These are phyloP conservation scores for Pycnomerus fuliginosus DNA, from an alignment of 2,888 invertebrate genomes.

Conservation along the genomic window DNA sequence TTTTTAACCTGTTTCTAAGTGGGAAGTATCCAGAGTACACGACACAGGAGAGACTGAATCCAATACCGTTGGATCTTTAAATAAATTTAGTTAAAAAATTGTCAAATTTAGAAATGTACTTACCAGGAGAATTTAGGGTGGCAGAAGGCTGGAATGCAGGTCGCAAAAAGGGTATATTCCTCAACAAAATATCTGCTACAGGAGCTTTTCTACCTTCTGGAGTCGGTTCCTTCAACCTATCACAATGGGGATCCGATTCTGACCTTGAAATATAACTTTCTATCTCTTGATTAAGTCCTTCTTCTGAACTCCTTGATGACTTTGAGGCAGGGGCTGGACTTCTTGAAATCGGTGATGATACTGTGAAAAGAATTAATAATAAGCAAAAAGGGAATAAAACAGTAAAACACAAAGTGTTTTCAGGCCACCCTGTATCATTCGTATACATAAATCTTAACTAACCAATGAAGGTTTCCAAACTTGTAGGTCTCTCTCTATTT, in stretches of 20 bases:
- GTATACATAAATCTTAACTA: too few species aligned
- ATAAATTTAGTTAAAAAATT: conserved; percentile 8
- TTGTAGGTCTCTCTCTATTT: too few species aligned
- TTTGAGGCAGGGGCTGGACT: conserved; percentile 46
- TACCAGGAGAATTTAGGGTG: conserved; percentile 18
- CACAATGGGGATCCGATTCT: conserved; percentile 48
- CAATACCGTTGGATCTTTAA: conserved; percentile 63
- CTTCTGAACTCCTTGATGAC: conserved; percentile 79
- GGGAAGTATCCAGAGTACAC: conserved; percentile 62
- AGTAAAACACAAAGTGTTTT: conserved; percentile 1
- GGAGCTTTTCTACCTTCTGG: conserved; percentile 87
- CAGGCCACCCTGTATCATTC: too few species aligned
- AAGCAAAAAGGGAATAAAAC: background rate
- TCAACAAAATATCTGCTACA: conserved; percentile 70
- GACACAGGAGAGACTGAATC: conserved; percentile 67
- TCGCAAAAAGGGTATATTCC: conserved; percentile 42
- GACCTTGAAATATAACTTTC: conserved; percentile 53
- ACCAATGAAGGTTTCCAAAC: too few species aligned
- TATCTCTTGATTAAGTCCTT: conserved; percentile 85
- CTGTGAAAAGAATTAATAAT: conserved; percentile 2
- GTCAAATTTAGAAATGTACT: conserved; percentile 3
- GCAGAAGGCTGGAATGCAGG: conserved; percentile 33
- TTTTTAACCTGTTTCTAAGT: conserved; percentile 55
- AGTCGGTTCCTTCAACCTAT: conserved; percentile 60
- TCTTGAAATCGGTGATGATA: conserved; percentile 47